Base-by-base conservation (phyloP, 2,113 vertebrate species). In the Oncorhynchus mykiss region DNA sequence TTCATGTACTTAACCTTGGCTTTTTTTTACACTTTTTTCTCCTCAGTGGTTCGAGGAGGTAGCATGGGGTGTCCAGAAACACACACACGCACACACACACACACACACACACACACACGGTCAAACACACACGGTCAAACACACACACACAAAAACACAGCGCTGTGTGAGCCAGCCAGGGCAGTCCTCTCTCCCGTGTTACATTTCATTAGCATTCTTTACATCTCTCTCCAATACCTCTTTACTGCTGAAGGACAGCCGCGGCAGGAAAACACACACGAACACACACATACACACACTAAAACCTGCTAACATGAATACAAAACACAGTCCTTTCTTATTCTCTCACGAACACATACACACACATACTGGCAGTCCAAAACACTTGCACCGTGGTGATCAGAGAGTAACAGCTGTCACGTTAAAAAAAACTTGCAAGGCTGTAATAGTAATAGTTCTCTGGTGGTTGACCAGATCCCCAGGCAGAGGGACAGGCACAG, bases 1-100 rank as follows among this genome's bases (percentile, higher is more conserved):
- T 84, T 78, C 79, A 85, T 87, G 83, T 84, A 89, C 84, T 90
- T 88, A 88, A 93, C 91, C 88, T 91, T 93, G 86, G 85, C 79
- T 88, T 27, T 75, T 71, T 72, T 24, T 5, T 49, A 39, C 7
- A 8, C 9, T 45, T 45, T 39, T 45, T 45, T 45, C 74, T 77
- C 49, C 70, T 57, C 29, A 34, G 34, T 75, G 71, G 79, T 80
- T 83, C 72, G 78, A 72, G 74, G 76, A 68, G 48, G 80, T 76
- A 80, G 64, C 48, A 49, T 66, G 62, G 48, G 71, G 22, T 54
- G 39, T 22, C 49, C 77, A 29, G 49, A 77, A 12, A 39, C 39
- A 22, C 9, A 48, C 69, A 24, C 45, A 51, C 48, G 25, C 69
- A 22, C 45, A 13, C 69, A 16, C 5, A 5, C 5, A 34, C 31